Conservation (phyloP, 2,888 invertebrate species). For the Polyommatus iphigenia region DNA sequence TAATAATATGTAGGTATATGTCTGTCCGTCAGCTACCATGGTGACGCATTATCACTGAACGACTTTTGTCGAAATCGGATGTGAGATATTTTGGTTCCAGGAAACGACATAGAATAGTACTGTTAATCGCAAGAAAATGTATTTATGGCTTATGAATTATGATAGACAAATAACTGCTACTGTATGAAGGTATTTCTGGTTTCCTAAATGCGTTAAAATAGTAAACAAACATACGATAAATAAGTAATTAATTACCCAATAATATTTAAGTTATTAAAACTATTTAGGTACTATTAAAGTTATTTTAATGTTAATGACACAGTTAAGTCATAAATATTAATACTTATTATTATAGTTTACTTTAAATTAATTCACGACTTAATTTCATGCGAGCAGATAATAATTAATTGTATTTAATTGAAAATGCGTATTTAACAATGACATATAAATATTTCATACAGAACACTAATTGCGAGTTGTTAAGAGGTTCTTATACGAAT, state of each 20-base stretch:
- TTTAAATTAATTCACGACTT: constrained; percentile 18
- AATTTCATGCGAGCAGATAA: background rate
- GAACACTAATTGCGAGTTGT: background rate
- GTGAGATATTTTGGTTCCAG: too few relatives aligned
- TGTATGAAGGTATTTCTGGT: background rate
- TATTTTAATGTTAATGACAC: background rate
- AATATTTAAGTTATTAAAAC: background rate
- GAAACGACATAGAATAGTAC: too few relatives aligned
- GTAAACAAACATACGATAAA: background rate
- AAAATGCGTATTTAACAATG: constrained; percentile 20
- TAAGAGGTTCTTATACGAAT: background rate
- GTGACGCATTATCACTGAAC: too few relatives aligned
- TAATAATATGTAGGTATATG: too few relatives aligned
- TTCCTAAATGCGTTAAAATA: background rate
- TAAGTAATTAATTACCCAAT: background rate
- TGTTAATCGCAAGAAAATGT: too few relatives aligned
- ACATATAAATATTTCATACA: constrained; percentile 24
- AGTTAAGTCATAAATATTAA: constrained; percentile 5
- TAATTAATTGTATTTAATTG: constrained; percentile 21
- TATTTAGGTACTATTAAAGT: background rate
- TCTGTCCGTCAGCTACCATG: background rate
- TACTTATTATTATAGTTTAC: background rate
- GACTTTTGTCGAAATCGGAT: too few relatives aligned
- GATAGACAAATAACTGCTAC: too few relatives aligned
- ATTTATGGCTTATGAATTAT: too few relatives aligned